These are phyloP conservation scores for Athetis lepigone DNA, from an alignment of 2,888 invertebrate genomes.

Conservation along the genomic window DNA sequence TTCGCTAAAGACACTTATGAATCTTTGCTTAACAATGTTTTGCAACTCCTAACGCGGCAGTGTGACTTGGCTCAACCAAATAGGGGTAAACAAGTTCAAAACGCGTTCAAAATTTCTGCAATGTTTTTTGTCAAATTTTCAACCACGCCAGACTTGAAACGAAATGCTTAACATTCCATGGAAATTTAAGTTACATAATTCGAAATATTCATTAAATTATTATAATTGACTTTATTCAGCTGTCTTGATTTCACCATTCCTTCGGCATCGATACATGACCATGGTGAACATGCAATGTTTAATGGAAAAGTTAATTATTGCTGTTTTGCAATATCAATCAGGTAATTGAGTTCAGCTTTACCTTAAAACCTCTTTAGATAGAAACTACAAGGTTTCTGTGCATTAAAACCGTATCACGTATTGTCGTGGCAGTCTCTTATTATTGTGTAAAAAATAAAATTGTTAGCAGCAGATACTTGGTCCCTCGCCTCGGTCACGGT, in stretches of 20 bases:
- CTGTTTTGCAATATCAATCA: background rate
- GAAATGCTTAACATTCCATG: too few relatives aligned
- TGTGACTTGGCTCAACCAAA: background rate
- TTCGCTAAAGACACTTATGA: too few relatives aligned
- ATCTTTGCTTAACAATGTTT: background rate
- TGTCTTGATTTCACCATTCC: too few relatives aligned
- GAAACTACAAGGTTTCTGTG: slow-evolving; percentile 25
- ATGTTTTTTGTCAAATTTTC: too few relatives aligned
- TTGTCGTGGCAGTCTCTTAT: background rate
- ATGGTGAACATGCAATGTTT: too few relatives aligned
- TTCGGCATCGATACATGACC: too few relatives aligned
- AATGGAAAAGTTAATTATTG: too few relatives aligned
- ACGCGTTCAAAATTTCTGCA: too few relatives aligned
- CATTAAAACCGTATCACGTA: slow-evolving; percentile 26
- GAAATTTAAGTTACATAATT: too few relatives aligned
- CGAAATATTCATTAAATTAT: too few relatives aligned
- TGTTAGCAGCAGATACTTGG: slow-evolving; percentile 50
- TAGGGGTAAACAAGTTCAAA: background rate
- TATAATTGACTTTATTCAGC: too few relatives aligned
- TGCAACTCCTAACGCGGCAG: background rate
- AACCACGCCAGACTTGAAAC: too few relatives aligned
- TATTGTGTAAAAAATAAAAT: slow-evolving; percentile 44
- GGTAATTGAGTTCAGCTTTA: background rate
- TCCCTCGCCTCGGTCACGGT: slow-evolving; percentile 68
- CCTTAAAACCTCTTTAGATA: background rate